Evolutionary conservation across 2,797 vertebrate species (phyloP), one percentile per base, ranked within the genome.

Genomic region (Enteromius fasciolatus): DNA sequence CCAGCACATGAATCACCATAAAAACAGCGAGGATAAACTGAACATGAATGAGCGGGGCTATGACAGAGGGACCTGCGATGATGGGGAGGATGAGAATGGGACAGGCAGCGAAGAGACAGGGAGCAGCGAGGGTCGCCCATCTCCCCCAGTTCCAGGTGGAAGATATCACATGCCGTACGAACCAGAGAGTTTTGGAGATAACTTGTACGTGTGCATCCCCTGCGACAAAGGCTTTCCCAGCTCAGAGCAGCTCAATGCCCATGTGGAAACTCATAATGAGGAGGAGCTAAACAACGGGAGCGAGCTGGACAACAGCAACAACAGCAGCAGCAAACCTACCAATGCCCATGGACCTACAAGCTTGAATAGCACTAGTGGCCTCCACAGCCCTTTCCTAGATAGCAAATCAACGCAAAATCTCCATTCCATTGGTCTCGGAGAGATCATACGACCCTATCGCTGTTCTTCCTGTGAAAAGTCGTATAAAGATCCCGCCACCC

Each of bases 171-270:
- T 98, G 92, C 95, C 95, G 1, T 99, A 97, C 0, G 98, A 99
- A 89, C 98, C 97, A 0, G 98, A 99, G 93, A 97, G 96, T 94
- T 98, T 99, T 64, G 98, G 98, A 0, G 98, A 99, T 95, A 99
- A 99, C 93, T 92, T 99, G 63, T 99, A 99, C 6, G 98, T 99
- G 66, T 99, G 98, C 92, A 99, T 99, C 89, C 98, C 98, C 11
- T 99, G 98, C 1, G 98, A 98, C 88, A 99, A 99, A 90, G 98
- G 98, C 88, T 99, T 99, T 87, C 98, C 98, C 17, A 99, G 97
- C 93, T 99, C 98, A 0, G 98, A 99, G 92, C 97, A 99, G 93
- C 97, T 99, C 89, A 99, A 99, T 3, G 98, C 98, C 28, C 98
- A 99, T 2, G 98, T 99, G 89, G 98, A 99, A 93, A 97, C 97